Evolutionary conservation across 2,888 invertebrate genomes (phyloP).

Genomic region (Nymphalis c-album): DNA sequence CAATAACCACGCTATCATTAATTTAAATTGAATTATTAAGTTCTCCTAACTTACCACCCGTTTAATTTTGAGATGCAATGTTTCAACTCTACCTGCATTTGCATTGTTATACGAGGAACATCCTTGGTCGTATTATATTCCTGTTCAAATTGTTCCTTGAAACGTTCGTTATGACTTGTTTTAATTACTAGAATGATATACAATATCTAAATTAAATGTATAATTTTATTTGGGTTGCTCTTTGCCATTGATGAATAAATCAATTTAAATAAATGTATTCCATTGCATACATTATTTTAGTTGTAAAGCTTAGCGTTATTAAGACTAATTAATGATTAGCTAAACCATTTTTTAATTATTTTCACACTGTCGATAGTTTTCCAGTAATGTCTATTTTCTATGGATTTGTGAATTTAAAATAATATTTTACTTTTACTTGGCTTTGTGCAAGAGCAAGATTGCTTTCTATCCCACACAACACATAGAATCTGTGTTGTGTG

Average conservation of each 20-base stretch:
- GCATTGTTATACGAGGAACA: conserved; percentile 43
- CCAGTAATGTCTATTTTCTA: no score
- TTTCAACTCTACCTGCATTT: conserved; percentile 37
- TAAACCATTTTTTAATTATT: no score
- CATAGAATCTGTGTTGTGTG: no score
- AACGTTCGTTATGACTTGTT: not conserved
- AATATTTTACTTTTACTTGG: no score
- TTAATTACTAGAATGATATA: not conserved
- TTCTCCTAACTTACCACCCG: conserved; percentile 39
- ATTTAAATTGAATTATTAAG: conserved; percentile 51
- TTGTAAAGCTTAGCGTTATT: no score
- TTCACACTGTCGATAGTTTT: no score
- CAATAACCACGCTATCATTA: conserved; percentile 47
- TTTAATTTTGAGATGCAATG: conserved; percentile 37
- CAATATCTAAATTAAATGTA: not conserved
- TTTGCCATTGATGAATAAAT: no score
- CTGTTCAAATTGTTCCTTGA: not conserved
- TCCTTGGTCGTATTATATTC: conserved; percentile 4
- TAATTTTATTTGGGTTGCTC: not conserved
- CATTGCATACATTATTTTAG: no score
- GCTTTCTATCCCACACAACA: no score
- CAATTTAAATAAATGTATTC: not conserved
- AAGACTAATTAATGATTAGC: no score
- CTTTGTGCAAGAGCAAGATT: no score
- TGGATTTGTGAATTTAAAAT: no score